Evolutionary conservation across 2,113 vertebrate species (phyloP).

Genomic region (Boulengeromyrus knoepffleri): DNA sequence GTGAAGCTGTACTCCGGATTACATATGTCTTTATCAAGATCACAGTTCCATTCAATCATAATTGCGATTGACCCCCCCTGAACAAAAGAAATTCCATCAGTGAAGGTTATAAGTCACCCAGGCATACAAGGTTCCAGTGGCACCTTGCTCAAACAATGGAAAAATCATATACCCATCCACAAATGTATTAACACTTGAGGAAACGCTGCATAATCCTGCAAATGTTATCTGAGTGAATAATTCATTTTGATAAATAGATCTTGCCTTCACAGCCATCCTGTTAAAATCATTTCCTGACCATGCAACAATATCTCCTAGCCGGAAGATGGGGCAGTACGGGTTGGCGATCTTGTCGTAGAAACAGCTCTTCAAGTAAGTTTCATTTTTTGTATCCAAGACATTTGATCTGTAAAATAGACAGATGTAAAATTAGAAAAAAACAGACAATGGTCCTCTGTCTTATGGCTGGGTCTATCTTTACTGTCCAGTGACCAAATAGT

Average conservation of each 20-base stretch:
- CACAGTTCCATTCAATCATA: slow-evolving; percentile 88
- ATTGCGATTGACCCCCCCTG: slow-evolving; percentile 89
- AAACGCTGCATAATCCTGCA: neutral
- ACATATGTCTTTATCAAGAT: slow-evolving; percentile 82
- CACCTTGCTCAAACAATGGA: neutral
- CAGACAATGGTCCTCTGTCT: neutral
- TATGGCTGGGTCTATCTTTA: neutral
- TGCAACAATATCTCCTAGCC: slow-evolving; percentile 66
- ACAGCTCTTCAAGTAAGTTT: slow-evolving; percentile 75
- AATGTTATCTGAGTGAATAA: neutral
- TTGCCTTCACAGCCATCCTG: slow-evolving; percentile 76
- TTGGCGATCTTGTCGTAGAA: slow-evolving; percentile 57
- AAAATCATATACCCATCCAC: neutral
- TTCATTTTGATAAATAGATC: slow-evolving; percentile 15
- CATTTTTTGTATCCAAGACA: slow-evolving; percentile 60
- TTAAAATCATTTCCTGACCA: slow-evolving; percentile 73
- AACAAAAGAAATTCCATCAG: neutral
- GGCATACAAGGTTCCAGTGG: neutral
- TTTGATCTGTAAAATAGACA: slow-evolving; percentile 66
- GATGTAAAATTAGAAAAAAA: neutral
- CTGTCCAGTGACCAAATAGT: neutral
- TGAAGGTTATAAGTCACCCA: neutral
- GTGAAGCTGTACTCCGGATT: slow-evolving; percentile 82
- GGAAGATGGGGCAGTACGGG: slow-evolving; percentile 89
- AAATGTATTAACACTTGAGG: neutral